phyloP scores from a whole-genome alignment of 1,140 invertebrate species.

The Drosophila kanapiae region DNA sequence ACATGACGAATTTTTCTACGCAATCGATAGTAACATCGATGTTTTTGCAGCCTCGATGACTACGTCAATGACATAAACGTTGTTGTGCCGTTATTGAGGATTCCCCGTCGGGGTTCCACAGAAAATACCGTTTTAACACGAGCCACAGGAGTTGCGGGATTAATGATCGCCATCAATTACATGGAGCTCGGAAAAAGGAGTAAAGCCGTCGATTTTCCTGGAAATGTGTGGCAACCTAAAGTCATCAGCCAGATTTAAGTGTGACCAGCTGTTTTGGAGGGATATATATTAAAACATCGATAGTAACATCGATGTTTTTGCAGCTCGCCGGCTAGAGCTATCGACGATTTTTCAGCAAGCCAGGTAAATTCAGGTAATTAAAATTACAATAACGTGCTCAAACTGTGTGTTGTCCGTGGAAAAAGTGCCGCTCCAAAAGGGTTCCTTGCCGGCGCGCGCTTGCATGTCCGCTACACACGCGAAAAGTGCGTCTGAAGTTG shows the following conservation, averaged over 20 bases:
- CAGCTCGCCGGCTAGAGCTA: slow-evolving; percentile 58
- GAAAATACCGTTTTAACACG: too few species aligned
- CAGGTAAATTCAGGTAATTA: slow-evolving; percentile 55
- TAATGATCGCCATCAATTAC: too few species aligned
- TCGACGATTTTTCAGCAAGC: slow-evolving; percentile 49
- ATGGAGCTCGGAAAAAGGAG: too few species aligned
- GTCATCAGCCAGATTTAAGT: neutral
- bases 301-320: neutral
- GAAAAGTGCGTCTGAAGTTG: slow-evolving; percentile 61
- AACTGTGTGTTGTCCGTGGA: slow-evolving; percentile 8
- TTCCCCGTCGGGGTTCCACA: too few species aligned
- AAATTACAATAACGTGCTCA: slow-evolving; percentile 33
- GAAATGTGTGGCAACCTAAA: too few species aligned
- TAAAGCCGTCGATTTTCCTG: too few species aligned
- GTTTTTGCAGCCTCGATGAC: too few species aligned
- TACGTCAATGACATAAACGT: too few species aligned
- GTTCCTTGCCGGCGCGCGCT: slow-evolving; percentile 13
- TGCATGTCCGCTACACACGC: slow-evolving; percentile 39
- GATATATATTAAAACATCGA: neutral
- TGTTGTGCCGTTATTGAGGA: too few species aligned
- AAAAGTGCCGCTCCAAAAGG: slow-evolving; percentile 1
- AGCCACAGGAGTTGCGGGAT: too few species aligned
- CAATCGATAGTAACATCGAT: too few species aligned
- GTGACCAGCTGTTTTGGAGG: neutral
- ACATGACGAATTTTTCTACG: too few species aligned